Conservation (phyloP, 1,140 invertebrate species). For the Venustaconcha ellipsiformis region DNA sequence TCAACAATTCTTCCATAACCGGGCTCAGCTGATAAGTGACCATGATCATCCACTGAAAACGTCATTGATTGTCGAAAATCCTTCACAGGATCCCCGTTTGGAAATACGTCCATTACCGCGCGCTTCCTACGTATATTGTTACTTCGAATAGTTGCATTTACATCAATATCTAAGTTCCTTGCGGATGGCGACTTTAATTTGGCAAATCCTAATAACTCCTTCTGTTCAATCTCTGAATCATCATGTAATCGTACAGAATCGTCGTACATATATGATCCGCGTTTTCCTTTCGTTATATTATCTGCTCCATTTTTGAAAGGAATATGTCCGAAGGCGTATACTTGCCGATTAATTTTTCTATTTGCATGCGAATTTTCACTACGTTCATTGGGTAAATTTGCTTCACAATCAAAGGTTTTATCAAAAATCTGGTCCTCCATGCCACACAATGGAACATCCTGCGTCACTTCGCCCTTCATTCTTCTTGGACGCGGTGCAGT, state of each 20-base stretch:
- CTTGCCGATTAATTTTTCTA: slow-evolving; percentile 5
- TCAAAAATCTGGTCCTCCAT: slow-evolving; percentile 6
- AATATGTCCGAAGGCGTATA: background rate
- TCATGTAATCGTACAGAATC: slow-evolving; percentile 26
- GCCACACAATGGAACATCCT: background rate
- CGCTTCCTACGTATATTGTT: slow-evolving; percentile 52
- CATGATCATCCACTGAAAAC: background rate
- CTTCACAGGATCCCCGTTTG: slow-evolving; percentile 45
- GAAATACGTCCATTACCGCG: slow-evolving; percentile 51
- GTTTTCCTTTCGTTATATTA: no score
- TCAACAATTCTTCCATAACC: slow-evolving; percentile 18
- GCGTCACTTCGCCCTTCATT: slow-evolving; percentile 26
- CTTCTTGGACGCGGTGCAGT: slow-evolving; percentile 37
- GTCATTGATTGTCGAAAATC: slow-evolving; percentile 34
- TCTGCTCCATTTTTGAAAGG: background rate
- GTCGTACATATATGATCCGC: background rate
- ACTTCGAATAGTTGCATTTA: slow-evolving; percentile 58
- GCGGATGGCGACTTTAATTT: slow-evolving; percentile 43
- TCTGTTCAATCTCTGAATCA: slow-evolving; percentile 37
- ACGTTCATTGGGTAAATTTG: background rate
- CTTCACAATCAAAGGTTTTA: slow-evolving; percentile 13
- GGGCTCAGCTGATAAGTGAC: slow-evolving; percentile 6
- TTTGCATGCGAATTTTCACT: background rate
- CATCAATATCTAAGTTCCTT: slow-evolving; percentile 45
- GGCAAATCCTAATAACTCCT: slow-evolving; percentile 18